phyloP scores from a whole-genome alignment of 1,140 invertebrate species.

The Zaprionus taronus region DNA sequence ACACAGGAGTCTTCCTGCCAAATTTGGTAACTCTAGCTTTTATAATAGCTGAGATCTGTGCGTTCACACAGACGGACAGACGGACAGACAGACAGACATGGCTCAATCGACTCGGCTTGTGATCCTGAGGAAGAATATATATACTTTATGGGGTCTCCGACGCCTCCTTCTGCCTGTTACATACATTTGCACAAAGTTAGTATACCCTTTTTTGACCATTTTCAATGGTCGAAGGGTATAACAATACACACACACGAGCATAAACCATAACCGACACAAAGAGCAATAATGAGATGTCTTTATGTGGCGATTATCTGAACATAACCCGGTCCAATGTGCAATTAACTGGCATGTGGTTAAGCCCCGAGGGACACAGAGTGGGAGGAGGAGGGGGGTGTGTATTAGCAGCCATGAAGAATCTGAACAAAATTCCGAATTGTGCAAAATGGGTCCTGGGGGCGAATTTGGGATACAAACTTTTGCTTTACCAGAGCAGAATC shows the following conservation, averaged over 20 bases:
- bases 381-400: background rate
- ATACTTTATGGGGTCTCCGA: too few species aligned
- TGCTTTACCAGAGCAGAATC: background rate
- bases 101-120: too few species aligned
- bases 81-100: too few species aligned
- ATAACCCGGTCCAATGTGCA: constrained; percentile 69
- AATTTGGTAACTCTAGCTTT: too few species aligned
- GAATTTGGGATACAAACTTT: background rate
- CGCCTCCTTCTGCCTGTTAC: too few species aligned
- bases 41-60: too few species aligned
- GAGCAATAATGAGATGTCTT: constrained; percentile 74
- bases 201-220: too few species aligned
- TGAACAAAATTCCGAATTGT: constrained; percentile 8
- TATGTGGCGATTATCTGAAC: constrained; percentile 77
- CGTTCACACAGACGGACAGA: too few species aligned
- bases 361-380: background rate
- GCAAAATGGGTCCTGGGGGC: constrained; percentile 4
- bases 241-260: constrained; percentile 33
- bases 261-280: constrained; percentile 49
- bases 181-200: too few species aligned
- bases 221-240: too few species aligned
- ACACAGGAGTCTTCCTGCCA: too few species aligned
- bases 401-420: background rate
- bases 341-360: constrained; percentile 62
- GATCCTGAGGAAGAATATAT: too few species aligned